Base-by-base conservation (phyloP, 2,797 vertebrate species). In the Bucorvus abyssinicus region DNA sequence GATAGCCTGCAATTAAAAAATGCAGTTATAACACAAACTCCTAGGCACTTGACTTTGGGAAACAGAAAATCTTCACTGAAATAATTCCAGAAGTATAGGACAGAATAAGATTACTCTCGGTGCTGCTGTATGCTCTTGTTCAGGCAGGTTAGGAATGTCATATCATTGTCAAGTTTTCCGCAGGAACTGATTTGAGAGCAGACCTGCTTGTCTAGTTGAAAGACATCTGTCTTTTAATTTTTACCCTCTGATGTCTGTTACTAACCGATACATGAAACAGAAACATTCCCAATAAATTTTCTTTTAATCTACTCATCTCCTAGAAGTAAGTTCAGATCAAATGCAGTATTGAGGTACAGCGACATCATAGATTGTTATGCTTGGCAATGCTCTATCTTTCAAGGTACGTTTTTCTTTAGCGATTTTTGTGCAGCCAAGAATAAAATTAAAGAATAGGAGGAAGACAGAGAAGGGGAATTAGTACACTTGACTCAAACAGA, bases 351-450 rank as follows among this genome's bases (percentile, higher is more conserved):
- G 76, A 93, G 11, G 27, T 22, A 84, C 15, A 88, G 55, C 34
- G 78, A 81, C n/a, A 20, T 68, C 81, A 68, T 22, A n/a, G n/a
- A n/a, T n/a, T n/a, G n/a, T n/a, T n/a, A n/a, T n/a, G n/a, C n/a
- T n/a, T n/a, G n/a, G n/a, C n/a, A n/a, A n/a, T n/a, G n/a, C n/a
- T n/a, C 32, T 61, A 32, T 57, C 61, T 94, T 96, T 93, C 73
- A 89, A 84, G 92, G 65, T 93, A 80, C 18, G 42, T 67, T 92
- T 94, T 91, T 85, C 50, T 82, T 91, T 4, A 86, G 27, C 0
- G 29, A 88, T 63, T 94, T 89, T 91, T 96, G 79, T 92, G 29
- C 57, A 90, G 79, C 78, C 75, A 97, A 92, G 85, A 85, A 83
- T 60, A 61, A 85, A 94, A 91, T 79, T 65, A 55, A 85, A 91